Evolutionary conservation across 2,797 vertebrate genomes (phyloP).

Genomic region (Urosaurus nigricauda): DNA sequence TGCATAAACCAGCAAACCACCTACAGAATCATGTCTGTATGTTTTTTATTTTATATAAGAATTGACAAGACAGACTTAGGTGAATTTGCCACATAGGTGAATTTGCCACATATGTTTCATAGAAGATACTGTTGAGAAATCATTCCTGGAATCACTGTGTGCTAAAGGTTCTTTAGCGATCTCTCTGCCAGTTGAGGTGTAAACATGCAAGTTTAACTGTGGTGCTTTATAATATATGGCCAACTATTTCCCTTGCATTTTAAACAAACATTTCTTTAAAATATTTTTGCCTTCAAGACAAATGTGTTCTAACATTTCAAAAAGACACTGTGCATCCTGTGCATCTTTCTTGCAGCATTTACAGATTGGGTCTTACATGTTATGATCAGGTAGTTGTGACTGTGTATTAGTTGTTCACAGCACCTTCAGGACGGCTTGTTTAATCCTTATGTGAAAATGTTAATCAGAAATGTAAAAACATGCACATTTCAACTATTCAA

Average conservation of each 20-base stretch:
- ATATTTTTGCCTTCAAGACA: not conserved
- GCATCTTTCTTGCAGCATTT: slow-evolving; percentile 20
- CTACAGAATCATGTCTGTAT: not conserved
- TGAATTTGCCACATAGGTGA: too few species aligned
- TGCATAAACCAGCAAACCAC: not conserved
- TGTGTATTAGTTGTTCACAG: not conserved
- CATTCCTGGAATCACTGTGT: not conserved
- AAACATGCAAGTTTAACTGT: not conserved
- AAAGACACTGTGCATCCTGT: slow-evolving; percentile 20
- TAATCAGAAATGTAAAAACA: not conserved
- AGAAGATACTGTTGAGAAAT: not conserved
- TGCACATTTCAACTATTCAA: not conserved
- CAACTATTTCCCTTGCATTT: not conserved
- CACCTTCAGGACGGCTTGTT: not conserved
- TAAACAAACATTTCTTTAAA: fast-evolving
- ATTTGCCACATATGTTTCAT: not conserved
- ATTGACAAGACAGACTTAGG: not conserved
- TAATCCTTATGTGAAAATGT: not conserved
- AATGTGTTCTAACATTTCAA: slow-evolving; percentile 52
- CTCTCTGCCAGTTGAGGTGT: too few species aligned
- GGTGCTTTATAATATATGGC: too few species aligned
- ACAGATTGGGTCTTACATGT: not conserved
- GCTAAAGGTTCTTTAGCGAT: not conserved
- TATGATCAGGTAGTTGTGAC: not conserved
- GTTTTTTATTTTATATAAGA: not conserved